Conservation (phyloP, 2,797 vertebrate genomes). For the Streptopelia turtur region DNA sequence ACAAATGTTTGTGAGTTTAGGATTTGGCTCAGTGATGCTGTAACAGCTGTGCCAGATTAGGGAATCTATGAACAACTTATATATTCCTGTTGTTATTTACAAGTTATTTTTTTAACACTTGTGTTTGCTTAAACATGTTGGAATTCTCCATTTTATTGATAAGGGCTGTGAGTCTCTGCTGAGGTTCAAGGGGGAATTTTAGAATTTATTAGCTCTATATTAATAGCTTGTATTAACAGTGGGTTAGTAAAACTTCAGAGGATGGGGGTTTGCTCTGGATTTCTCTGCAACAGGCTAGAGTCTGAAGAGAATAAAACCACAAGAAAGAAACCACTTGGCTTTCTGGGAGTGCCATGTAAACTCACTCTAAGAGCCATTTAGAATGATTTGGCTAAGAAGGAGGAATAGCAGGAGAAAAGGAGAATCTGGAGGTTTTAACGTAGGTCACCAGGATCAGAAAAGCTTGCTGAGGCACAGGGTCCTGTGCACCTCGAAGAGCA, state of each 20-base stretch:
- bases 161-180: neutral
- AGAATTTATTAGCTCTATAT: neutral
- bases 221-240: neutral
- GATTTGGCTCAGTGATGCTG: neutral
- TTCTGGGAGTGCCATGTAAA: neutral
- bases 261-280: neutral
- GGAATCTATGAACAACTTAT: neutral
- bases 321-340: accelerated
- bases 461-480: neutral
- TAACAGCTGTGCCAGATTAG: neutral
- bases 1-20: neutral
- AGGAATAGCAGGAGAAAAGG: neutral
- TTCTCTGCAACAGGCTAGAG: neutral
- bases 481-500: neutral
- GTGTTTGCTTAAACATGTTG: neutral
- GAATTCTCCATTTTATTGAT: neutral
- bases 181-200: neutral
- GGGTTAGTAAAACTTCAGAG: neutral
- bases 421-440: neutral
- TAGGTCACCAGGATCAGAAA: neutral
- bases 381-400: neutral
- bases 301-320: neutral
- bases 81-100: neutral
- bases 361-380: neutral
- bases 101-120: neutral